These are phyloP conservation scores for Ennomos quercinarius DNA, from an alignment of 2,888 invertebrate genomes.

Conservation along the genomic window DNA sequence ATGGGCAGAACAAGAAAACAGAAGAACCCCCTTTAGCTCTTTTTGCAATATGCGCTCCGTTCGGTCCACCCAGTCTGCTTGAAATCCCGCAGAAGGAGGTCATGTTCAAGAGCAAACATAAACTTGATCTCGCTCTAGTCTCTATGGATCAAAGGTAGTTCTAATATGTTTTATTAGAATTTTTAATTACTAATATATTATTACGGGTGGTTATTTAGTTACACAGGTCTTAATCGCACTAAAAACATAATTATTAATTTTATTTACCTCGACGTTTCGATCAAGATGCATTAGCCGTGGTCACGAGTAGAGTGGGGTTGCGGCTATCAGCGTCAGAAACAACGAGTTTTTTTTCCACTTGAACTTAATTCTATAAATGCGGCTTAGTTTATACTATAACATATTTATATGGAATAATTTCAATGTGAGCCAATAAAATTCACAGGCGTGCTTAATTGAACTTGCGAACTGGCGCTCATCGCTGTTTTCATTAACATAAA, in stretches of 20 bases:
- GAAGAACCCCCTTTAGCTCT: constrained; percentile 97
- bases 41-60: constrained; percentile 99
- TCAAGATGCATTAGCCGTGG: too few relatives aligned
- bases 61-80: constrained; percentile 98
- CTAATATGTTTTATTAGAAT: neutral
- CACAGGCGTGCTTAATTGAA: constrained; percentile 1
- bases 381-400: too few relatives aligned
- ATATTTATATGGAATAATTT: too few relatives aligned
- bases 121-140: constrained; percentile 97
- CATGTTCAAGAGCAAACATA: constrained; percentile 99
- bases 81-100: constrained; percentile 99
- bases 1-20: constrained; percentile 97
- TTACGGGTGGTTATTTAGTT: too few relatives aligned
- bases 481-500: constrained; percentile 3
- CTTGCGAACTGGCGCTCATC: constrained; percentile 8
- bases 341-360: neutral
- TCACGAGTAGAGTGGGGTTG: too few relatives aligned
- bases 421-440: too few relatives aligned
- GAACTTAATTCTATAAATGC: too few relatives aligned
- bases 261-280: too few relatives aligned
- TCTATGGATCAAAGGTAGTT: constrained; percentile 97
- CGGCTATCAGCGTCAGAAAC: too few relatives aligned
- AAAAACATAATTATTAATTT: too few relatives aligned
- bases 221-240: too few relatives aligned
- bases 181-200: neutral